Evolutionary conservation across 2,888 invertebrate species (phyloP).

Genomic region (Nipponacmea schrenckii): DNA sequence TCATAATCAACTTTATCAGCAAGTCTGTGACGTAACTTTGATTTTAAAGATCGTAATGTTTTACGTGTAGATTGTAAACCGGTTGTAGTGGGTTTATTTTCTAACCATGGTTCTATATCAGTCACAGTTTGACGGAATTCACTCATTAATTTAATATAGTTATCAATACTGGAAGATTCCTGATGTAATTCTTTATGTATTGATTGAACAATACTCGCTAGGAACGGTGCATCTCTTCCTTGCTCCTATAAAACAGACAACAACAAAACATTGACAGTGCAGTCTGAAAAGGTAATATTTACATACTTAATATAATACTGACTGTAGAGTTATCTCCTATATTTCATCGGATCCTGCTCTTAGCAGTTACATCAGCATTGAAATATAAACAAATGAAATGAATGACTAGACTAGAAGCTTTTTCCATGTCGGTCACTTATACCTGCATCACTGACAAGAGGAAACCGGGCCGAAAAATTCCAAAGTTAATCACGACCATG

Average conservation of each 20-base stretch:
- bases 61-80: slow-evolving; percentile 48
- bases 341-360: no score
- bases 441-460: no score
- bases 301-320: neutral
- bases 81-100: slow-evolving; percentile 42
- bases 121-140: slow-evolving; percentile 44
- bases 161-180: slow-evolving; percentile 45
- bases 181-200: slow-evolving; percentile 45
- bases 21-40: slow-evolving; percentile 57
- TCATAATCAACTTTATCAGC: slow-evolving; percentile 61
- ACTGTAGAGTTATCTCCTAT: no score
- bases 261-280: neutral
- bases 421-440: no score
- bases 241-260: slow-evolving; percentile 43
- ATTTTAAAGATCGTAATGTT: slow-evolving; percentile 49
- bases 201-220: slow-evolving; percentile 49
- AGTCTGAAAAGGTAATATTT: neutral
- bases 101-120: slow-evolving; percentile 55
- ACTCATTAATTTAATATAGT: slow-evolving; percentile 36
- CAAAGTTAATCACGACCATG: no score
- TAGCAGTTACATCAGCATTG: no score
- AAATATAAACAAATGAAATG: no score
- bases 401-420: no score
- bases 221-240: slow-evolving; percentile 43
- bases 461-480: no score